Evolutionary conservation across 2,888 invertebrate species (phyloP).

Genomic region (Cepaea hortensis): DNA sequence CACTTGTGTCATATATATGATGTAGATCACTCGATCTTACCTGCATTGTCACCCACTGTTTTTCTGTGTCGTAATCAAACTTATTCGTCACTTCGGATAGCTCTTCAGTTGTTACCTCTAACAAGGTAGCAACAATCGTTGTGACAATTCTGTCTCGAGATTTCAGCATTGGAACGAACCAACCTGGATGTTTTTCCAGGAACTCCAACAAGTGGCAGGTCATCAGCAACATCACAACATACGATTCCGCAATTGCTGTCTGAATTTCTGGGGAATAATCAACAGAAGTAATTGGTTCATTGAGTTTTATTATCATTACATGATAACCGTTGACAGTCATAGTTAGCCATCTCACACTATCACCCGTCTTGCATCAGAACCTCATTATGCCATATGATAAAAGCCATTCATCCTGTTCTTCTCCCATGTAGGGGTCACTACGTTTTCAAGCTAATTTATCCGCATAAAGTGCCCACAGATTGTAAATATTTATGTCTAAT

Average conservation of each 20-base stretch:
- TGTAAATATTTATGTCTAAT: no score
- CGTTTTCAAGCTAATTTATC: no score
- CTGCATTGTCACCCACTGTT: background rate
- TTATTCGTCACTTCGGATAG: conserved; percentile 4
- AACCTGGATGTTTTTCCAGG: conserved; percentile 37
- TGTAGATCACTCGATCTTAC: background rate
- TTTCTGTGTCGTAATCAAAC: background rate
- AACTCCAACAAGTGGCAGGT: conserved; percentile 42
- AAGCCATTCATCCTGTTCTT: no score
- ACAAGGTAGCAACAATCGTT: background rate
- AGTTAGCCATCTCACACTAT: no score
- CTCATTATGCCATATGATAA: no score
- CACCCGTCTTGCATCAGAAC: no score
- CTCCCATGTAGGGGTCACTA: no score
- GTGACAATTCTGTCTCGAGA: conserved; percentile 12
- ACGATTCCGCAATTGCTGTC: conserved; percentile 41
- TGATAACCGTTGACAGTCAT: no score
- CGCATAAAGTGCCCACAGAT: no score
- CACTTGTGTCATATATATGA: no score
- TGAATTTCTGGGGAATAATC: conserved; percentile 41
- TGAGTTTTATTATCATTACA: no score
- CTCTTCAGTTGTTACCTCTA: background rate
- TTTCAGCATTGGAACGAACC: conserved; percentile 41
- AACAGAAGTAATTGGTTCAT: background rate
- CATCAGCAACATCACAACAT: conserved; percentile 49